Base-by-base conservation (phyloP, 2,888 invertebrate species). In the Euphydryas editha region DNA sequence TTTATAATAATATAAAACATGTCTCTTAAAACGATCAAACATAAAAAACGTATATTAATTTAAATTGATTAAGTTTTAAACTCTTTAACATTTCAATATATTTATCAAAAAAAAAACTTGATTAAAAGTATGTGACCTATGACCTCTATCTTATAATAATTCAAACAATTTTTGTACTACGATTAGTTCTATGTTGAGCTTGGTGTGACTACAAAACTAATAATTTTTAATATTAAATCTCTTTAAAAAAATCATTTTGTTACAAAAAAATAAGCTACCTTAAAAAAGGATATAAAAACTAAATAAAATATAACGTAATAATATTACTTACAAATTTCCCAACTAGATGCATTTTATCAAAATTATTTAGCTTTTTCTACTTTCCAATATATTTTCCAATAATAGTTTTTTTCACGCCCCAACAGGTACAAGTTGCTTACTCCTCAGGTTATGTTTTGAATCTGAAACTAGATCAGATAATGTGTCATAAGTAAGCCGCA, bases 381-480 rank as follows among this genome's bases (percentile, higher is more conserved):
- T 61, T 58, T n/a, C 56, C 30, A 39, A 21, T 60, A n/a, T n/a
- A n/a, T 61, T 58, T 74, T 68, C 60, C 70, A 68, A 65, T 64
- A 68, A 71, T 71, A 68, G 70, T 72, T 68, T 72, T 47, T 76
- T 69, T 73, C 67, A 71, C 74, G 70, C 74, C 69, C 71, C 78
- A 69, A 73, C 77, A 75, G 71, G 60, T 69, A 65, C 68, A 74
- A 67, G 76, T 78, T 84, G 85, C 81, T 83, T 74, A 78, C 87
- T 76, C 82, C 77, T 73, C 89, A 82, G 82, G 80, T 83, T 82
- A 80, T 81, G 80, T 76, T 80, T 77, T 78, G 75, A 78, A 83
- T 90, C 90, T 91, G 90, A 86, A 90, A 90, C 84, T 87, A 82
- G 86, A 87, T 84, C 84, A 84, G 74, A 77, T 72, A 76, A 82